These are phyloP conservation scores for Mobula hypostoma DNA, from an alignment of 2,113 vertebrate genomes.

Conservation along the genomic window DNA sequence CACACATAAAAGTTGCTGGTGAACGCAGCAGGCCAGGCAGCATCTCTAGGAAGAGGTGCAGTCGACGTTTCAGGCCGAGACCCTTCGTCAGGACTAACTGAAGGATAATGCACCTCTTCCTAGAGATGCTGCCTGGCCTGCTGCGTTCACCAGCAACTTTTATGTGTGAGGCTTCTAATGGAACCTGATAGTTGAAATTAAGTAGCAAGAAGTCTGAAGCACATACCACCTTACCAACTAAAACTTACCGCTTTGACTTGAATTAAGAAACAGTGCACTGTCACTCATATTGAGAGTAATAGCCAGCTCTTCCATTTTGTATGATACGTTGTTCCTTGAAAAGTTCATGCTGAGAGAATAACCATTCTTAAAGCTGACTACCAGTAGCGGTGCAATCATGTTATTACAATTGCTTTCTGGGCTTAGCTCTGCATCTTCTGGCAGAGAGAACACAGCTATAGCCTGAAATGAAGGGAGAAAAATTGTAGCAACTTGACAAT, in stretches of 20 bases:
- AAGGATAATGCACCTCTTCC: too few species aligned
- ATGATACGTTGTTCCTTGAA: neutral
- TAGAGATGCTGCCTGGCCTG: too few species aligned
- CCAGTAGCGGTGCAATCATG: neutral
- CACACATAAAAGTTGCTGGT: too few species aligned
- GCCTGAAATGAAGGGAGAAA: neutral
- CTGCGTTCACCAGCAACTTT: too few species aligned
- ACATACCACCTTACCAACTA: neutral
- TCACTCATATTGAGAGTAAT: neutral
- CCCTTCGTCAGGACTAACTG: too few species aligned
- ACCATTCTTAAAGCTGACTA: constrained; percentile 24
- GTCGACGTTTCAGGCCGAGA: too few species aligned
- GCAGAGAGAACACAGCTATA: neutral
- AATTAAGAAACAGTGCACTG: neutral
- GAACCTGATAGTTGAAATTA: neutral
- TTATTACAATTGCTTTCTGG: constrained; percentile 3
- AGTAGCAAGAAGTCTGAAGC: neutral
- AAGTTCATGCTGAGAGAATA: constrained; percentile 37
- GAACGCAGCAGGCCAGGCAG: too few species aligned
- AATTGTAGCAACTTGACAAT: neutral
- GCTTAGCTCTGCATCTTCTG: neutral
- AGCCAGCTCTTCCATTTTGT: neutral
- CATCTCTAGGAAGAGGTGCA: too few species aligned
- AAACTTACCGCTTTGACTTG: neutral
- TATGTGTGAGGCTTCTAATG: too few species aligned